phyloP scores from a whole-genome alignment of 2,113 vertebrate species.

The Danionella cerebrum region DNA sequence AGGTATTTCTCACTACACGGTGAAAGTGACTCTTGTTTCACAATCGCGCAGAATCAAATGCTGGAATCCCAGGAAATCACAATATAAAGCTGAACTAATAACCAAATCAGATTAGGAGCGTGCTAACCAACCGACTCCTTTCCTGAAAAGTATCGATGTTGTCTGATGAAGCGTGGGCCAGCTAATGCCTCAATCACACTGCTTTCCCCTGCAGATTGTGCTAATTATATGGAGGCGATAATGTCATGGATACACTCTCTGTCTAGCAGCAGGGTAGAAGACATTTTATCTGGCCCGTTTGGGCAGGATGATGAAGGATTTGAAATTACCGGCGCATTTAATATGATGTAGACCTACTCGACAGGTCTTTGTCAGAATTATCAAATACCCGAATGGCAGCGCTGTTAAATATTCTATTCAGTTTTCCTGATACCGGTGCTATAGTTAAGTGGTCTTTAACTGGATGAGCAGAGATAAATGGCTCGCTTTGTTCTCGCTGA shows the following conservation, averaged over 20 bases:
- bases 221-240: slow-evolving; percentile 62
- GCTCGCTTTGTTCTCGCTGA: not conserved
- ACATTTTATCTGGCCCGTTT: not conserved
- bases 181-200: slow-evolving; percentile 58
- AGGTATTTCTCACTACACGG: no score
- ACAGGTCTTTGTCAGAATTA: not conserved
- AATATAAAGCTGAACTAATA: slow-evolving; percentile 42
- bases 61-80: not conserved
- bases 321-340: slow-evolving; percentile 2
- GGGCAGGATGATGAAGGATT: slow-evolving; percentile 3
- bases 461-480: not conserved
- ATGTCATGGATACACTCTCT: slow-evolving; percentile 47
- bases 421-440: not conserved
- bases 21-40: slow-evolving; percentile 33
- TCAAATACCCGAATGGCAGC: not conserved
- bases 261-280: slow-evolving; percentile 9
- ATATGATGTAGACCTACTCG: not conserved
- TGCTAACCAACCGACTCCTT: slow-evolving; percentile 56
- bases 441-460: not conserved
- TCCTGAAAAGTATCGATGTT: slow-evolving; percentile 59
- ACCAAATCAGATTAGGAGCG: slow-evolving; percentile 68
- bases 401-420: not conserved
- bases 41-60: not conserved
- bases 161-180: slow-evolving; percentile 50
- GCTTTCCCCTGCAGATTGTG: slow-evolving; percentile 33